A percentile compares a stretch with the other conserved stretches of the same genome.
phyloP scores from a whole-genome alignment of 2,113 vertebrate species.

The Ciconia maguari region DNA sequence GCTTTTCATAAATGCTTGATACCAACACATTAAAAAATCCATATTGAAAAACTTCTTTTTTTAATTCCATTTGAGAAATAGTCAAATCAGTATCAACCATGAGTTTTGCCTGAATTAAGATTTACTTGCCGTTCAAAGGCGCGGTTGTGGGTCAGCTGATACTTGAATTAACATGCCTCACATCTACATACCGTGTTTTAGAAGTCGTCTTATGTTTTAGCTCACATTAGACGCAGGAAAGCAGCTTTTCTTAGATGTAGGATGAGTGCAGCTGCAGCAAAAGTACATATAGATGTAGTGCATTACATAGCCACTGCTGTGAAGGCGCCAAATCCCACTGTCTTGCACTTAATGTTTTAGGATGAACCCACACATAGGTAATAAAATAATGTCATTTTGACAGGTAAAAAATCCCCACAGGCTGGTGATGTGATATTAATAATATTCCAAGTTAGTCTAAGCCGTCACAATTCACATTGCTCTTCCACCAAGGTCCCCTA shows the following conservation, averaged over 20 bases:
- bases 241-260: neutral
- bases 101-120: neutral
- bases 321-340: neutral
- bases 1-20: conserved; percentile 4
- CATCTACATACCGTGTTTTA: neutral
- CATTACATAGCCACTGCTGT: neutral
- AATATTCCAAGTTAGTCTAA: neutral
- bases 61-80: neutral
- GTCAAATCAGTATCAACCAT: neutral
- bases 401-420: neutral
- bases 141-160: neutral
- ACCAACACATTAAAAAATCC: neutral
- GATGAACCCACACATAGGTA: neutral
- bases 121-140: neutral
- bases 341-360: neutral
- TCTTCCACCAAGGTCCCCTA: neutral
- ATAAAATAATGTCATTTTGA: neutral
- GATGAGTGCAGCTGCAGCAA: neutral
- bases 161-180: neutral
- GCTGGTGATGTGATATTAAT: neutral
- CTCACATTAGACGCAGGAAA: neutral
- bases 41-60: neutral
- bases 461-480: neutral
- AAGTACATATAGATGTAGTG: neutral
- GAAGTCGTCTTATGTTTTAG: neutral